phyloP scores from a whole-genome alignment of 2,113 vertebrate genomes.

The Odocoileus hemionus region DNA sequence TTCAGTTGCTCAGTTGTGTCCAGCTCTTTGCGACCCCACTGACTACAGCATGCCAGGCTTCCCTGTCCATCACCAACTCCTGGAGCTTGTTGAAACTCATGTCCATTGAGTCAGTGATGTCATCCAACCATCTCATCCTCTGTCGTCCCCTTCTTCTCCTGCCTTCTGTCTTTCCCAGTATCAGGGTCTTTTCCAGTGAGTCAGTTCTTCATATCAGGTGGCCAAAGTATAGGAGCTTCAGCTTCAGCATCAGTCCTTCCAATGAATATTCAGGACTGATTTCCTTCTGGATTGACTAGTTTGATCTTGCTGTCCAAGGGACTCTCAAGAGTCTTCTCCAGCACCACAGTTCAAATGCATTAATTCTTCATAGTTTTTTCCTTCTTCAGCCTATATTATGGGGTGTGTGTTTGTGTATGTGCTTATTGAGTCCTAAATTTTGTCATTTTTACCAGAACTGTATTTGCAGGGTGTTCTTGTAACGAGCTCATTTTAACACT shows the following conservation, averaged over 20 bases:
- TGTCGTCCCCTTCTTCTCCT: not conserved
- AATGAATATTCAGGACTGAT: not conserved
- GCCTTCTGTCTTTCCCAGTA: not conserved
- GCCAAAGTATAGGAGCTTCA: not conserved
- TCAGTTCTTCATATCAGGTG: not conserved
- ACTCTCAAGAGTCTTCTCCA: not conserved
- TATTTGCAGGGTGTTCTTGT: slow-evolving; percentile 20
- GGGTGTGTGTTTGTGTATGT: fast-evolving
- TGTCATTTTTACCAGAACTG: not conserved
- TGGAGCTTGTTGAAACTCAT: not conserved
- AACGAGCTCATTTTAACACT: not conserved
- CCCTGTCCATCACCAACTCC: not conserved
- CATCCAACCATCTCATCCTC: not conserved
- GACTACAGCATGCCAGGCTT: not conserved
- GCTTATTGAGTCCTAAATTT: not conserved
- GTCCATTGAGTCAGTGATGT: not conserved
- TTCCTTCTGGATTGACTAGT: not conserved
- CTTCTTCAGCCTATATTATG: not conserved
- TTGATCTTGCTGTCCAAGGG: not conserved
- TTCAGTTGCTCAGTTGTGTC: not conserved
- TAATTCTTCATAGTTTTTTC: not conserved
- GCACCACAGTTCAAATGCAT: not conserved
- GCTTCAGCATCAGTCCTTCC: not conserved
- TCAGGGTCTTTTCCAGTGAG: not conserved
- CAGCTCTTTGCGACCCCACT: fast-evolving